These are phyloP conservation scores for Nephrotoma guestfalica DNA, from an alignment of 2,888 invertebrate genomes.

Conservation along the genomic window DNA sequence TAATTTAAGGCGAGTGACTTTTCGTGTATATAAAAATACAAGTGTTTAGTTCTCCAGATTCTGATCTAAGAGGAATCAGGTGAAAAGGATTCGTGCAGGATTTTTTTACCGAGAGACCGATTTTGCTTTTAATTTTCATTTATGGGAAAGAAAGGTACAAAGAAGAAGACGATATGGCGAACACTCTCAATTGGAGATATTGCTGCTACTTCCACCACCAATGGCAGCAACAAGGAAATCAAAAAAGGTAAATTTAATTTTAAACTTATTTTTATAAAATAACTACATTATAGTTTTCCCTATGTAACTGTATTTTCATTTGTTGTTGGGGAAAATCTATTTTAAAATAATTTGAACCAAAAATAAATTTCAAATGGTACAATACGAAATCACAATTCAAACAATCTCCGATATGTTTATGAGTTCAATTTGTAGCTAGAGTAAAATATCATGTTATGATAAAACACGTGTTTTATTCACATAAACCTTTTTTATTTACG, in stretches of 20 bases:
- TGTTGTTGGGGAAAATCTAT: not conserved
- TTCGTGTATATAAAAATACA: not conserved
- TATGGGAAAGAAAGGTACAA: constrained; percentile 43
- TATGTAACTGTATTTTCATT: not conserved
- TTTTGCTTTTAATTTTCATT: not conserved
- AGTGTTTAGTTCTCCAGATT: not conserved
- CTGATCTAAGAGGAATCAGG: not conserved
- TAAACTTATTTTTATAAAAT: not conserved
- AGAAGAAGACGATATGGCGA: constrained; percentile 47
- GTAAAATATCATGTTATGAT: not conserved
- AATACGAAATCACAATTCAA: not conserved
- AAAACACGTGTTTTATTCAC: not conserved
- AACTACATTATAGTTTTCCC: not conserved
- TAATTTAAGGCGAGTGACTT: not conserved
- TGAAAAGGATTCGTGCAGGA: not conserved
- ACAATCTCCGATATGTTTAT: not conserved
- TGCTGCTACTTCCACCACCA: not conserved
- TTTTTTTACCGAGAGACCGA: not conserved
- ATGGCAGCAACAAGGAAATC: constrained; percentile 3
- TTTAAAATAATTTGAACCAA: not conserved
- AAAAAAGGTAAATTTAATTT: constrained; percentile 7
- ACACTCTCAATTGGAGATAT: constrained; percentile 36
- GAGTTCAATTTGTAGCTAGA: not conserved
- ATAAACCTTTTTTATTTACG: not conserved
- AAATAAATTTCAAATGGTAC: not conserved